Base-by-base conservation (phyloP, 2,888 invertebrate species). In the Gnatocerus cornutus region DNA sequence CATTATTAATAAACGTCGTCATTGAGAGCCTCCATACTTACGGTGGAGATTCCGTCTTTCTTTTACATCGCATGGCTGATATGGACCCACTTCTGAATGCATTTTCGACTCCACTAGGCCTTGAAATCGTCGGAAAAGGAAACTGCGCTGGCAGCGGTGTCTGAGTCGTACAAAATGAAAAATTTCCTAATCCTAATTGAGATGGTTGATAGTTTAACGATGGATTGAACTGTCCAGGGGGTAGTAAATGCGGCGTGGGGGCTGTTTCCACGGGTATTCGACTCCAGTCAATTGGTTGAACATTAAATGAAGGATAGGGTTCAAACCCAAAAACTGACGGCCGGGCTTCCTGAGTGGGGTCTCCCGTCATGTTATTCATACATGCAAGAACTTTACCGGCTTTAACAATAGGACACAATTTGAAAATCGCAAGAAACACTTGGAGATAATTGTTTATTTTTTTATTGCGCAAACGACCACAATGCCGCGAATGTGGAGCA, bases 1-100 rank as follows among this genome's bases (percentile, higher is more conserved):
- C 1, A 46, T 10, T 3, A 43, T 7, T 7, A 13, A 12, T 10
- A 12, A 9, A 43, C 43, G 16, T 14, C 10, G 8, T 8, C 16
- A 21, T 3, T 16, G 29, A 1, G 29, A 29, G n/a, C 1, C 4
- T 39, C 6, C n/a, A 29, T 46, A 83, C 83, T 82, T 82, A 84
- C 84, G 80, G 74, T 63, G 83, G 76, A 63, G 82, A 81, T 33
- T 83, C 81, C 0, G 80, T 83, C 80, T 84, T 84, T 64, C 84
- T 71, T 74, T 84, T 84, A 53, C 79, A 81, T 13, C 80, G 66
- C 16, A 77, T 50, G 5, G 74, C 37, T 12, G 62, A 70, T 10
- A 72, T 16, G 12, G 62, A 65, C 12, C 63, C 64, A 33, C 72
- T 46, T 7, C 68, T 70, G 45, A 68, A 74, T 9, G 64, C 72